A percentile compares a stretch with the other conserved stretches of the same genome.
Evolutionary conservation across 2,797 vertebrate species (phyloP).

Genomic region (Ficedula albicollis): DNA sequence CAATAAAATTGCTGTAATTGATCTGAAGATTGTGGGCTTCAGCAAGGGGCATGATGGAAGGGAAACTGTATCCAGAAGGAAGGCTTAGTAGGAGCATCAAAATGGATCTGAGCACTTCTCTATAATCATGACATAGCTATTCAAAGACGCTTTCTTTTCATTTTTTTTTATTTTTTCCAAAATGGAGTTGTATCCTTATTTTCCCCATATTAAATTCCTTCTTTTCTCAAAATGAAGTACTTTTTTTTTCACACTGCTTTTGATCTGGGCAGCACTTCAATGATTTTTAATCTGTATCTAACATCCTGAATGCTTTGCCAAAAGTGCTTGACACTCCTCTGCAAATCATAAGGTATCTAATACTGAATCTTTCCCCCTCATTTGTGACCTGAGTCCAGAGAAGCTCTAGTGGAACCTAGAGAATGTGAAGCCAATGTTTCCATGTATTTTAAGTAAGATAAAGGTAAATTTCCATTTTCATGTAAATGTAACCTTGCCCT

Average conservation of each 20-base stretch:
- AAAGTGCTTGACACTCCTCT: neutral
- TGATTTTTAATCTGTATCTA: neutral
- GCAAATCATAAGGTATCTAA: neutral
- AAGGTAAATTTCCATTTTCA: neutral
- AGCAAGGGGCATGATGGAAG: neutral
- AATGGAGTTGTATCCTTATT: neutral
- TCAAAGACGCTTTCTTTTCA: neutral
- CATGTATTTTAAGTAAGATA: constrained; percentile 13
- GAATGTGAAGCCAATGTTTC: neutral
- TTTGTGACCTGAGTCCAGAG: neutral
- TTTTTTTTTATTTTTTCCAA: neutral
- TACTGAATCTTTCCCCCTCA: neutral
- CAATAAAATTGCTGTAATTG: neutral
- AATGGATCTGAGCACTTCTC: neutral
- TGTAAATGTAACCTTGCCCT: neutral
- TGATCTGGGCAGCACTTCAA: accelerated
- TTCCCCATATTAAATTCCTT: neutral
- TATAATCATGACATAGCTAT: neutral
- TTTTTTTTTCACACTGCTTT: neutral
- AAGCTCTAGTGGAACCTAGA: neutral
- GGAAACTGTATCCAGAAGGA: neutral
- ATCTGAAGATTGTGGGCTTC: neutral
- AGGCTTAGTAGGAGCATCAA: neutral
- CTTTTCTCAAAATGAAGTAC: neutral
- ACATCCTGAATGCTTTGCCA: neutral